Conservation (phyloP, 2,113 vertebrate genomes). For the Piprites chloris region DNA sequence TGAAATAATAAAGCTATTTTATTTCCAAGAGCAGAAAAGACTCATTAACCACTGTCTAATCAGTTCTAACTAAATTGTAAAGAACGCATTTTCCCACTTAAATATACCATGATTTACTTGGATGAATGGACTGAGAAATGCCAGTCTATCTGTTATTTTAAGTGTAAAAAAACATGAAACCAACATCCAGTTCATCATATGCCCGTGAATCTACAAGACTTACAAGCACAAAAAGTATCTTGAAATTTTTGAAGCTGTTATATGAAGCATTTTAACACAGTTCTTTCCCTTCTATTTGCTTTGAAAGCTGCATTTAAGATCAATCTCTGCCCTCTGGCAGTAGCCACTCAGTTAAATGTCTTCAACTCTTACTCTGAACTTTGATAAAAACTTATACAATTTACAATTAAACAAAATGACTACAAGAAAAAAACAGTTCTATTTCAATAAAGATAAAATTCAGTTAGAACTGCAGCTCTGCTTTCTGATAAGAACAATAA, state of each 20-base stretch:
- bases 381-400: not conserved
- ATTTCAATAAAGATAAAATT: not conserved
- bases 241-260: not conserved
- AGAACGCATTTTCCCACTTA: not conserved
- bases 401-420: not conserved
- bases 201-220: not conserved
- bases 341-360: not conserved
- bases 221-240: not conserved
- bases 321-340: not conserved
- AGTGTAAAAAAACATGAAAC: not conserved
- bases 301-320: not conserved
- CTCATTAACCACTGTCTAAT: not conserved
- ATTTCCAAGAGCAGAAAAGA: not conserved
- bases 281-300: not conserved
- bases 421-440: not conserved
- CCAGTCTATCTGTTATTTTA: not conserved
- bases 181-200: not conserved
- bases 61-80: not conserved
- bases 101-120: not conserved
- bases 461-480: not conserved
- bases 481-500: not conserved
- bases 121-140: not conserved
- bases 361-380: not conserved
- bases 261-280: not conserved
- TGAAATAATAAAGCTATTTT: not conserved